Base-by-base conservation (phyloP, 2,888 invertebrate species). In the Gandaritis pyraliata region DNA sequence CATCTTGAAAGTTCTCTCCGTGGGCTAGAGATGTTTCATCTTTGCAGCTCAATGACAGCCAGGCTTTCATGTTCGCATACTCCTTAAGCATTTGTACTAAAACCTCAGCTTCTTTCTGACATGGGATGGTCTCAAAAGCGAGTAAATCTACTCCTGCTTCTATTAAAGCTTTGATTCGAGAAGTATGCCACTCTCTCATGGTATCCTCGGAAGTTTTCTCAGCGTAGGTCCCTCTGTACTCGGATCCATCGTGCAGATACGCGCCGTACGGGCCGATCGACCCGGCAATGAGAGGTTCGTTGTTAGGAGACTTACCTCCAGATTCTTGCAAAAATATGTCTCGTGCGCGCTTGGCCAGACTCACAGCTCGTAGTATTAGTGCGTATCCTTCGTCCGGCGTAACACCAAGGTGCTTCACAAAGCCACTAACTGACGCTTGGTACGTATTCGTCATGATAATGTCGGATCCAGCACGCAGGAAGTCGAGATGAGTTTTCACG, bases 241-340 rank as follows among this genome's bases (percentile, higher is more conserved):
- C 98, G 0, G 98, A 98, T 1, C 96, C 96, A 81, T 98, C 97
- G 72, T 96, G 95, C 56, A 97, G 89, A 73, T 95, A 95, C 0
- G 98, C 98, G 0, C 98, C 98, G 79, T 97, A 98, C 0, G 98
- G 97, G 0, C 98, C 98, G 18, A 98, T 94, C 0, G 98, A 97
- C 0, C 97, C 98, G 0, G 96, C 97, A 53, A 98, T 93, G 46
- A 95, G 78, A 2, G 96, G 95, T 15, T 78, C 76, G 1, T 65
- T 73, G 7, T 66, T 66, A 10, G 70, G 66, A 33, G 66, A 54
- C 1, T 71, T 69, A 16, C 65, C 70, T 4, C 80, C 69, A 72
- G 90, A 87, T 74, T 94, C 93, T 48, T 93, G 81, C 30, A 93
- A 69, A 75, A 93, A 95, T 55, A 87, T 91, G n/a, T 93, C 88